These are phyloP conservation scores for Isurus oxyrinchus DNA, from an alignment of 2,113 vertebrate genomes.

Conservation along the genomic window DNA sequence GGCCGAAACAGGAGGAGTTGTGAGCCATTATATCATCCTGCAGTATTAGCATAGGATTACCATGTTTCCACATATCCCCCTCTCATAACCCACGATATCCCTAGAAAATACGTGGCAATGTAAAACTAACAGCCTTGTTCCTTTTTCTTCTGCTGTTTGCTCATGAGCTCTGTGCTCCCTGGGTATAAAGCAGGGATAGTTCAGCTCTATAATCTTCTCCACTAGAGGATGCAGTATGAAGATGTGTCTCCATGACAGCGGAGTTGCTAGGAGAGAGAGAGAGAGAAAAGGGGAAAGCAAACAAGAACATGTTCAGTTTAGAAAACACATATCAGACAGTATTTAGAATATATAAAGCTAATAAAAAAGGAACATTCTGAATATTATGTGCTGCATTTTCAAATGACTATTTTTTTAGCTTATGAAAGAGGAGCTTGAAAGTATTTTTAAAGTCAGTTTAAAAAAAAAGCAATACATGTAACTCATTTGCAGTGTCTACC, in stretches of 20 bases:
- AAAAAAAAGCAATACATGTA: background rate
- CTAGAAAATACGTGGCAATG: background rate
- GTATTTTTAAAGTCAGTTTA: background rate
- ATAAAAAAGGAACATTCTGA: background rate
- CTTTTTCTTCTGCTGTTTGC: background rate
- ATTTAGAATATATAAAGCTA: background rate
- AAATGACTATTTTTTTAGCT: background rate
- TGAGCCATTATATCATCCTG: background rate
- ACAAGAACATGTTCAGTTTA: background rate
- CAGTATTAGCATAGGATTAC: background rate
- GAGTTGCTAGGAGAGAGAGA: background rate
- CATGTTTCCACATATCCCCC: background rate
- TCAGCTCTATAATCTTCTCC: background rate
- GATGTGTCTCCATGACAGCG: constrained; percentile 1
- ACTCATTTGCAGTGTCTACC: background rate
- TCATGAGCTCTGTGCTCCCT: background rate
- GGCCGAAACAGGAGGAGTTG: background rate
- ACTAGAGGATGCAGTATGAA: background rate
- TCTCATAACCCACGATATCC: background rate
- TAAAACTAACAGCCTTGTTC: background rate
- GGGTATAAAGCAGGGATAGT: background rate
- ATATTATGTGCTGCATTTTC: background rate
- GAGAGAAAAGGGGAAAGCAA: background rate
- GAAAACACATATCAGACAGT: background rate
- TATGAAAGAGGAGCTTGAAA: background rate